Conservation (phyloP, 2,888 invertebrate genomes). For the Tenthredo scrophulariae region DNA sequence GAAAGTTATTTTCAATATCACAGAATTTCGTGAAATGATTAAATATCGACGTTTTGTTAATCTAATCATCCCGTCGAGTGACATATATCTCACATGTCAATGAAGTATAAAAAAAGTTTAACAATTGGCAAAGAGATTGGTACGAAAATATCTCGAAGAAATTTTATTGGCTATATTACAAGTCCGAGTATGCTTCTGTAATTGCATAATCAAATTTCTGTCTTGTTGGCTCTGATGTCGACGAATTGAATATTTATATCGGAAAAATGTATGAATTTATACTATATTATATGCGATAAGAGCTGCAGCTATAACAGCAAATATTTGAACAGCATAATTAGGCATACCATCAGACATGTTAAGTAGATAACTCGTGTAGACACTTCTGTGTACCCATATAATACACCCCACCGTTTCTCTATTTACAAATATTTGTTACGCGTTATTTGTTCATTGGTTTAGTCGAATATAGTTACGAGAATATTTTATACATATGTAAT, state of each 20-base stretch:
- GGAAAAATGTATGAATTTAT: not conserved
- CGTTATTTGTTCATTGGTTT: slow-evolving; percentile 27
- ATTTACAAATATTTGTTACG: slow-evolving; percentile 14
- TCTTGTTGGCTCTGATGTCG: not conserved
- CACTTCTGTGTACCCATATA: not conserved
- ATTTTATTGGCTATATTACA: not conserved
- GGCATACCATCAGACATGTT: not conserved
- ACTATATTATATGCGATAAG: not conserved
- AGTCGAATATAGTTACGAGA: slow-evolving; percentile 1
- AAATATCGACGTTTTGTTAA: no score
- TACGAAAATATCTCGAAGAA: not conserved
- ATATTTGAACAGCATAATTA: slow-evolving; percentile 14
- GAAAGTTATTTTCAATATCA: no score
- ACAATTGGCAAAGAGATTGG: not conserved
- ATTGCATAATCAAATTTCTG: not conserved
- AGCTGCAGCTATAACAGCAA: slow-evolving; percentile 8
- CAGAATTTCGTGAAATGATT: no score
- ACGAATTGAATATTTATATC: not conserved
- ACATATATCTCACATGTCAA: no score
- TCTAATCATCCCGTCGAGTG: no score
- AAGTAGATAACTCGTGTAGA: not conserved
- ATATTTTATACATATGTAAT: not conserved
- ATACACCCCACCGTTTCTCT: not conserved
- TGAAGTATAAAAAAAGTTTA: no score
- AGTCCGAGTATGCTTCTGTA: not conserved